Evolutionary conservation across 2,113 vertebrate genomes (phyloP).

Genomic region (Catharus minimus): DNA sequence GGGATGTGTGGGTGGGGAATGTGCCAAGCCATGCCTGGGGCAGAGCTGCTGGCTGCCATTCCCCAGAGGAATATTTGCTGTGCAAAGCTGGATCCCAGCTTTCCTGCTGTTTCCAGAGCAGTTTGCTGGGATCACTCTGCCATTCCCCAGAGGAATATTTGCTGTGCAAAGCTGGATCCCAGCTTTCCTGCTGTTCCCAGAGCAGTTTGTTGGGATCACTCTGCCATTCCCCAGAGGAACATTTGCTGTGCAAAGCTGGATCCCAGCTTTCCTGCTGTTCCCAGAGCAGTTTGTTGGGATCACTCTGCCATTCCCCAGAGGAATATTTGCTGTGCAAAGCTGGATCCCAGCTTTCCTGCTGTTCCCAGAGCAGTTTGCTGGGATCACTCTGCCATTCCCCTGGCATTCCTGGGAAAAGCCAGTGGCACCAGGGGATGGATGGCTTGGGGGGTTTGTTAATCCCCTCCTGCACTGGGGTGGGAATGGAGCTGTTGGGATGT

Average conservation of each 20-base stretch:
- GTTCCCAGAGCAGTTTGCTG: not conserved
- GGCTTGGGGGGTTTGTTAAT: not conserved
- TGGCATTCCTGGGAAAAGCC: not conserved
- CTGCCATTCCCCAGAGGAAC: not conserved
- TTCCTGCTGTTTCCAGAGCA: not conserved
- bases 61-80: not conserved
- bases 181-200: not conserved
- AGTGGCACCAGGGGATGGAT: not conserved
- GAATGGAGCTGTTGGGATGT: not conserved
- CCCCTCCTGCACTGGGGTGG: not conserved
- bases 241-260: not conserved
- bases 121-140: not conserved
- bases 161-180: not conserved
- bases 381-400: not conserved
- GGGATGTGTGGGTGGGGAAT: not conserved
- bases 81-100: not conserved
- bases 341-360: no score
- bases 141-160: not conserved
- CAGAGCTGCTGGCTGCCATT: not conserved
- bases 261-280: no score
- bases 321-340: no score
- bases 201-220: not conserved
- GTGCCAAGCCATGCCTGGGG: no score
- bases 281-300: not conserved
- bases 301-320: not conserved